phyloP scores from a whole-genome alignment of 2,113 vertebrate species.

The Macrotis lagotis region DNA sequence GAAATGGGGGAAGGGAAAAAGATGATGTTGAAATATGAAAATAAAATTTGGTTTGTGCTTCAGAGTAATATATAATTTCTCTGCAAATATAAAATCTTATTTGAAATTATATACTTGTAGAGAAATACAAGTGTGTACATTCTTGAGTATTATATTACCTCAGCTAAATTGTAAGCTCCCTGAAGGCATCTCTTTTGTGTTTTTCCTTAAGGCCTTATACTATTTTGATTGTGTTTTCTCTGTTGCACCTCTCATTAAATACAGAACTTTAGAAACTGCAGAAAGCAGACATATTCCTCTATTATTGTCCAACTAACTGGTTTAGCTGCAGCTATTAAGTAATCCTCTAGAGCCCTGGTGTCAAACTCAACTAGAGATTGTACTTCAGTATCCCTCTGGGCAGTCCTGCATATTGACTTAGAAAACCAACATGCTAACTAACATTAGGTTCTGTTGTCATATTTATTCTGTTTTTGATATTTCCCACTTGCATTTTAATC shows the following conservation, averaged over 20 bases:
- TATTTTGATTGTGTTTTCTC: not conserved
- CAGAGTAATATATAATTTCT: not conserved
- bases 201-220: not conserved
- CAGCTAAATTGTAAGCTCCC: slow-evolving; percentile 10
- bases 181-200: not conserved
- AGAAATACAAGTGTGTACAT: not conserved
- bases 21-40: not conserved
- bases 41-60: not conserved
- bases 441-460: not conserved
- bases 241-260: not conserved
- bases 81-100: not conserved
- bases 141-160: not conserved
- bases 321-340: not conserved
- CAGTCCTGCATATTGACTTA: not conserved
- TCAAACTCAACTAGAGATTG: not conserved
- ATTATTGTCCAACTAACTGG: not conserved
- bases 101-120: not conserved
- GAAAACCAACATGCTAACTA: not conserved
- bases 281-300: not conserved
- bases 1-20: not conserved
- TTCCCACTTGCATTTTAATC: not conserved
- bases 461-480: not conserved
- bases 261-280: not conserved
- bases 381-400: not conserved
- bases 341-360: not conserved